Evolutionary conservation across 23 tunicate species (phyloP).

Genomic region (Trididemnum clinides): DNA sequence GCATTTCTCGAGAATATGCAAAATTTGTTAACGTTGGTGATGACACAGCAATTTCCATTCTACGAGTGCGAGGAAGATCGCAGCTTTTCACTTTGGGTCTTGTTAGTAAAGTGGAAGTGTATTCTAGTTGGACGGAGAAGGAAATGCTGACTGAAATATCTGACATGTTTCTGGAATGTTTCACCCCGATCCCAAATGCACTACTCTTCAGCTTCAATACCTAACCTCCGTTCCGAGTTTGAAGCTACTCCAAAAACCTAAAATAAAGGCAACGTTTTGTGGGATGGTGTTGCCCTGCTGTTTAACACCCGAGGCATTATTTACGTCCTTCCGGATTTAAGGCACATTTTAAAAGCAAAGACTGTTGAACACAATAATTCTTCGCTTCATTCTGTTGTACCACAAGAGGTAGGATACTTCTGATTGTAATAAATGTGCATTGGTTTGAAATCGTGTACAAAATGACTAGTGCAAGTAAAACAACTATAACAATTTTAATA

Average conservation of each 20-base stretch:
- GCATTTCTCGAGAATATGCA: too few relatives aligned
- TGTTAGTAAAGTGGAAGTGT: background rate
- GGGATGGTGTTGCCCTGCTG: conserved; percentile 43
- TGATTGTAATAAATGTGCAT: too few relatives aligned
- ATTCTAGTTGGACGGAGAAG: background rate
- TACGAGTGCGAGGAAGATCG: background rate
- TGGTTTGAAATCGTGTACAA: too few relatives aligned
- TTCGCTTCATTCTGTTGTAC: too few relatives aligned
- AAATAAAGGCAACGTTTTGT: background rate
- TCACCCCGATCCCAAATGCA: background rate
- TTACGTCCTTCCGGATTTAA: too few relatives aligned
- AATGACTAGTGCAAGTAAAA: too few relatives aligned
- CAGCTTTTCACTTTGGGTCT: background rate
- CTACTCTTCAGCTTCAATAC: background rate
- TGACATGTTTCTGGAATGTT: background rate
- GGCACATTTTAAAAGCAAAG: too few relatives aligned
- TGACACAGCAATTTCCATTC: background rate
- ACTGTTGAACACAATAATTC: too few relatives aligned
- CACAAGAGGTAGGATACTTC: too few relatives aligned
- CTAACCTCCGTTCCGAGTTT: background rate
- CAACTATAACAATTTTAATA: too few relatives aligned
- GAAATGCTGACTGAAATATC: background rate
- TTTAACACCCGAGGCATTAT: too few relatives aligned
- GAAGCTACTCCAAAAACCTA: background rate
- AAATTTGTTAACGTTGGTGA: background rate